Evolutionary conservation across 2,888 invertebrate genomes (phyloP), one percentile per base, ranked within the genome.

Genomic region (Melanostoma scalare): DNA sequence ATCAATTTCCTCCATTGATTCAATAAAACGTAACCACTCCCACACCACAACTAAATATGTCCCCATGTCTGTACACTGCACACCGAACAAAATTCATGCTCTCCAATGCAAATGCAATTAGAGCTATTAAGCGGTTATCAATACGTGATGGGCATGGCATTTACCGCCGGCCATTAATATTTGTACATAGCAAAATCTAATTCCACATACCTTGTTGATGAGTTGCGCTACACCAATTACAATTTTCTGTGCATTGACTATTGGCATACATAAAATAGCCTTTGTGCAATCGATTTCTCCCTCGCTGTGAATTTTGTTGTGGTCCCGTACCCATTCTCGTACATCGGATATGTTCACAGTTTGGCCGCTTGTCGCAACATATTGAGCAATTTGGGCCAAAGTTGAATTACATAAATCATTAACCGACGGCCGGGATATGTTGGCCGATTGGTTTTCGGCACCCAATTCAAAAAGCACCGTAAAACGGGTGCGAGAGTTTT

Each of bases 191-290:
- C 10, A 10, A 46, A 10, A 10, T 46, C 10, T 10, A 46, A 46
- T 38, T 8, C 10, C n/a, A 53, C 86, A 80, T 89, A 95, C 95
- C 94, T 98, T 98, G 91, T 98, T 98, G 72, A 98, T 97, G 81
- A 98, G 92, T 89, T 98, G 97, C 5, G 97, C 97, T 6, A 98
- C 97, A 30, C 96, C 98, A 88, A 98, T 97, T 3, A 97, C 96
- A 82, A 94, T 94, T 88, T 96, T 95, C 89, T 97, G 96, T 1
- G 96, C 97, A 90, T 98, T 97, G 50, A 96, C 95, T 86, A 98
- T 97, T 3, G 98, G 97, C 96, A 98, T 97, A 88, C 97, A 97
- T 2, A 98, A 93, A 89, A 98, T 96, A 42, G 96, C 96, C 78
- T 94, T 93, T 42, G 95, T 95, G 72, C 93, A 93, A 67, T 94